Evolutionary conservation across 2,797 vertebrate genomes (phyloP), one percentile per base, ranked within the genome.

Genomic region (Spea hammondii): DNA sequence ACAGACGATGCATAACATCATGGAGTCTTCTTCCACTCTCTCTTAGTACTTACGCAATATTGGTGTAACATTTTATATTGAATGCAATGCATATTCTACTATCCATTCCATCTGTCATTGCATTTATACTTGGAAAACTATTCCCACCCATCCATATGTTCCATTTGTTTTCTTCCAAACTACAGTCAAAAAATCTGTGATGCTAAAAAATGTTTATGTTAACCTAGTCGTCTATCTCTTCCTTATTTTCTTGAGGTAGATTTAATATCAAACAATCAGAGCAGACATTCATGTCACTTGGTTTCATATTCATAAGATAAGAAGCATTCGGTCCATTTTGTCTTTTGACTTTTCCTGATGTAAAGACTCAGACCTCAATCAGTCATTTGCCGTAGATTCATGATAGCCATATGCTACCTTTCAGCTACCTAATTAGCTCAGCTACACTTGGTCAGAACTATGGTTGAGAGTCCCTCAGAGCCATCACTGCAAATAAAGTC

Each of bases 81-180:
- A 8, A 66, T 78, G n/a, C 46, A 54, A 64, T 60, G n/a, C 5
- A 46, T 72, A 60, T 74, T 14, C 64, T n/a, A 64, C 49, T 78
- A 55, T 60, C 59, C 48, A 14, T 55, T 78, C 68, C 71, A 54
- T 78, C 72, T 74, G 75, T 65, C 70, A 70, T 65, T 74, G 17
- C 45, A 55, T 59, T 57, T 59, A 69, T 70, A 55, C 66, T 78
- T 66, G 57, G 62, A 51, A 32, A 70, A 50, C 11, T 78, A 57
- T 73, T 71, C 57, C 11, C 57, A 47, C 75, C 76, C 47, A 64
- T 75, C 76, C 65, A 72, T 77, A 77, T 82, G 75, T 44, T 55
- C 79, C 75, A 72, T 82, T 70, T 77, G 74, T 77, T 77, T 65
- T 75, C 17, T 72, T 77, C 62, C 9, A 17, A 17, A 49, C 51